Percentiles rank a stretch among this genome's conserved stretches.
Evolutionary conservation across 2,113 vertebrate genomes (phyloP).

Genomic region (Gallinago undulata): DNA sequence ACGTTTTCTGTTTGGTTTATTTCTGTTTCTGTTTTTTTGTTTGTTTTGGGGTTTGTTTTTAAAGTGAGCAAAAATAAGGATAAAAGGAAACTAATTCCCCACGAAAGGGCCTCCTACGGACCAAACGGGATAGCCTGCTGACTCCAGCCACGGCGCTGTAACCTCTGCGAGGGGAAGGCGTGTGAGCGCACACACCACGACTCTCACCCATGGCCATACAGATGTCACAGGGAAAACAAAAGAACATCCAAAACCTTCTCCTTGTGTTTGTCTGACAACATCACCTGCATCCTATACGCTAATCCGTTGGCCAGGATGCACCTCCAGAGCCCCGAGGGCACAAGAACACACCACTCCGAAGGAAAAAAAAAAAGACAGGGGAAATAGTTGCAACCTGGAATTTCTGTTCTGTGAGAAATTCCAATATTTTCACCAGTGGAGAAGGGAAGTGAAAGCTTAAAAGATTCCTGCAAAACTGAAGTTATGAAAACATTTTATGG

Average conservation of each 20-base stretch:
- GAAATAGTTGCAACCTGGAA: background rate
- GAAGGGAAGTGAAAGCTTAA: background rate
- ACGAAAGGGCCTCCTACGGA: background rate
- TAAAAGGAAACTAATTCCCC: conserved; percentile 28
- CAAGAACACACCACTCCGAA: background rate
- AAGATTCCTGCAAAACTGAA: background rate
- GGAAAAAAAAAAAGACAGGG: background rate
- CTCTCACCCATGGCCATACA: background rate
- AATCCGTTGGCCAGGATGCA: accelerated
- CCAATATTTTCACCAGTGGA: accelerated
- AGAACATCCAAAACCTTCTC: background rate
- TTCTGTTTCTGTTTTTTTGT: background rate
- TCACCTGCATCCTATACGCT: accelerated
- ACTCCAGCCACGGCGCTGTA: background rate
- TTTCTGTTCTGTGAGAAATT: background rate
- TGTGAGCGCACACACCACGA: background rate
- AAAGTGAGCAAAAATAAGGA: background rate
- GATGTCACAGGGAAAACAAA: background rate
- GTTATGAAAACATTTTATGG: background rate
- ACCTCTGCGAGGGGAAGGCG: background rate
- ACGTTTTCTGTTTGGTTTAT: conserved; percentile 18
- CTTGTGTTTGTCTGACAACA: accelerated
- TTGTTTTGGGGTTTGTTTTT: conserved; percentile 23
- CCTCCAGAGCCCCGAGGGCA: background rate
- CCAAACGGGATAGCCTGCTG: background rate